Conservation (phyloP, 2,113 vertebrate species). For the Phylloscopus whistleri region DNA sequence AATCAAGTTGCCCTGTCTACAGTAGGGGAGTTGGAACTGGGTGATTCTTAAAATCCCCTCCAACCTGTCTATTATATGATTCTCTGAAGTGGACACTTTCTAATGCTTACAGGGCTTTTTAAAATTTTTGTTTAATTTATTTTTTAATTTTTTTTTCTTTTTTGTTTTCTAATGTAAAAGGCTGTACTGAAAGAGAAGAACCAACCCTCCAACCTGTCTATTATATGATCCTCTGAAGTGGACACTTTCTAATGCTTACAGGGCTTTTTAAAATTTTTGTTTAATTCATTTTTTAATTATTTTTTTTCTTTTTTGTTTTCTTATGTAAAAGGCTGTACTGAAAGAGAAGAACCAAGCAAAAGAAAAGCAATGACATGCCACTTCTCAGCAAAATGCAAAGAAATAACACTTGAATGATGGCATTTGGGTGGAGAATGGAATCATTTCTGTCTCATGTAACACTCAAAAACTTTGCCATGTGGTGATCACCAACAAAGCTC, state of each 20-base stretch:
- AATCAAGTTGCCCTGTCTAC: not conserved
- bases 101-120: not conserved
- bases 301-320: not conserved
- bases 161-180: not conserved
- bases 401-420: not conserved
- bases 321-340: not conserved
- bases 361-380: not conserved
- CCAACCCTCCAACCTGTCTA: not conserved
- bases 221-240: not conserved
- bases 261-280: accelerated
- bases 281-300: not conserved
- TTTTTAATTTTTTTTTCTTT: not conserved
- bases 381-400: not conserved
- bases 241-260: not conserved
- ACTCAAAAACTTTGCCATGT: not conserved
- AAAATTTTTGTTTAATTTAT: accelerated
- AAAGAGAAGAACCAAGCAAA: not conserved
- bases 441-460: not conserved
- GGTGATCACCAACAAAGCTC: not conserved
- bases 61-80: not conserved
- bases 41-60: not conserved
- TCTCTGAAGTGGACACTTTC: not conserved
- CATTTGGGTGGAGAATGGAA: not conserved
- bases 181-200: not conserved
- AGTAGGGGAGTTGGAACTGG: not conserved